phyloP scores from a whole-genome alignment of 2,888 invertebrate genomes.

The Campoplex nolae region DNA sequence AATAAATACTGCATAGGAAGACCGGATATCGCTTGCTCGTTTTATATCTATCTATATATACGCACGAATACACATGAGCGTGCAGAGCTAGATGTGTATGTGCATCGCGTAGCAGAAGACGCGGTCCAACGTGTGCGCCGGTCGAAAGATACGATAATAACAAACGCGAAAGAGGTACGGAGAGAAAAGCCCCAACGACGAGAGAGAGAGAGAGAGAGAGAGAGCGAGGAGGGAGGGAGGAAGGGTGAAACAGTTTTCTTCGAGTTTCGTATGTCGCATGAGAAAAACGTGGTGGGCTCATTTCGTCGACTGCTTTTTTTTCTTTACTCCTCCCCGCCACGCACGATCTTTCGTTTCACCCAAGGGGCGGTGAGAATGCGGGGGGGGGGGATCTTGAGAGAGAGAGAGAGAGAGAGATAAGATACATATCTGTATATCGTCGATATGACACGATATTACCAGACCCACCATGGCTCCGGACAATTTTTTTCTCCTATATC shows the following conservation, averaged over 20 bases:
- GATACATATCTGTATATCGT: constrained; percentile 53
- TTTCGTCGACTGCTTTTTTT: constrained; percentile 55
- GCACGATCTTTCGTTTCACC: constrained; percentile 1
- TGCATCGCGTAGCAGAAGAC: constrained; percentile 62
- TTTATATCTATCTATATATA: not conserved
- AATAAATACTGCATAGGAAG: constrained; percentile 40
- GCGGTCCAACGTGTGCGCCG: constrained; percentile 51
- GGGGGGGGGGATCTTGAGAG: constrained; percentile 17
- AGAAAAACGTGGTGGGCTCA: constrained; percentile 66
- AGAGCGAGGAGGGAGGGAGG: not conserved
- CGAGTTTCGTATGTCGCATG: constrained; percentile 35
- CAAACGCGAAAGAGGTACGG: constrained; percentile 32
- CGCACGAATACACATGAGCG: not conserved
- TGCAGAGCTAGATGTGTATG: constrained; percentile 12
- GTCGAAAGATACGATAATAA: constrained; percentile 55
- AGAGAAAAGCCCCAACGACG: not conserved
- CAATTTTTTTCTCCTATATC: not conserved
- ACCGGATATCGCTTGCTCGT: constrained; percentile 48
- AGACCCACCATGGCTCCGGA: not conserved
- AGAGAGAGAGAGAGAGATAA: constrained; percentile 52
- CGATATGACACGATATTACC: not conserved
- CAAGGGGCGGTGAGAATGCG: not conserved
- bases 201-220: not conserved
- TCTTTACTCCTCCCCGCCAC: constrained; percentile 9
- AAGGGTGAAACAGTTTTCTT: constrained; percentile 22